phyloP scores from a whole-genome alignment of 2,797 vertebrate genomes.

The Apogon talboti region DNA sequence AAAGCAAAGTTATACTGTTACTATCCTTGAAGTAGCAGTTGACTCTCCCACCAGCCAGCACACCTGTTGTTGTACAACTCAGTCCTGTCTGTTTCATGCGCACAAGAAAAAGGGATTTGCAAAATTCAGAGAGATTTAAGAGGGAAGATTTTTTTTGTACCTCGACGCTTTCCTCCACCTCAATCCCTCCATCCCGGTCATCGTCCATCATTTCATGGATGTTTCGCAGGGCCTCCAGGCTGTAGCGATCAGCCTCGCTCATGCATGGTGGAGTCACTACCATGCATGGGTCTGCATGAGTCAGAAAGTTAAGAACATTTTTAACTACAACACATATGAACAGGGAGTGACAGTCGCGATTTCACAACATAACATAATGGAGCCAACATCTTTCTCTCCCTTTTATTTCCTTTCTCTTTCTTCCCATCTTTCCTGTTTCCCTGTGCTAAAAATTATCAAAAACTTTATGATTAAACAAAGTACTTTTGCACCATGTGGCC shows the following conservation, averaged over 20 bases:
- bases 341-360: background rate
- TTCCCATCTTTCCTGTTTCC: too few species aligned
- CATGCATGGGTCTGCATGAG: slow-evolving; percentile 87
- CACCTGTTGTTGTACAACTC: slow-evolving; percentile 69
- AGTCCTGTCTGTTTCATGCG: slow-evolving; percentile 21
- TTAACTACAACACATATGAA: too few species aligned
- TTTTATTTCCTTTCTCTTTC: too few species aligned
- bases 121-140: background rate
- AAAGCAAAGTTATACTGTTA: slow-evolving; percentile 69
- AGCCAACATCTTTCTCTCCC: too few species aligned
- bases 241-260: slow-evolving; percentile 92
- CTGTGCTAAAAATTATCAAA: too few species aligned
- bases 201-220: slow-evolving; percentile 91
- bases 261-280: slow-evolving; percentile 90
- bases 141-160: slow-evolving; percentile 55
- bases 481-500: too few species aligned
- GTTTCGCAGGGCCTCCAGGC: slow-evolving; percentile 92
- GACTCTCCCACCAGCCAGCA: slow-evolving; percentile 46
- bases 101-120: slow-evolving; percentile 18
- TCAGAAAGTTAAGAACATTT: slow-evolving; percentile 12
- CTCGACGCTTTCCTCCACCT: slow-evolving; percentile 87
- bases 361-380: background rate
- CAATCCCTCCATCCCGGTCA: slow-evolving; percentile 85
- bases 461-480: too few species aligned
- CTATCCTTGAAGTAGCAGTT: slow-evolving; percentile 72